Conservation (phyloP, 2,888 invertebrate species). For the Emesis castigata region DNA sequence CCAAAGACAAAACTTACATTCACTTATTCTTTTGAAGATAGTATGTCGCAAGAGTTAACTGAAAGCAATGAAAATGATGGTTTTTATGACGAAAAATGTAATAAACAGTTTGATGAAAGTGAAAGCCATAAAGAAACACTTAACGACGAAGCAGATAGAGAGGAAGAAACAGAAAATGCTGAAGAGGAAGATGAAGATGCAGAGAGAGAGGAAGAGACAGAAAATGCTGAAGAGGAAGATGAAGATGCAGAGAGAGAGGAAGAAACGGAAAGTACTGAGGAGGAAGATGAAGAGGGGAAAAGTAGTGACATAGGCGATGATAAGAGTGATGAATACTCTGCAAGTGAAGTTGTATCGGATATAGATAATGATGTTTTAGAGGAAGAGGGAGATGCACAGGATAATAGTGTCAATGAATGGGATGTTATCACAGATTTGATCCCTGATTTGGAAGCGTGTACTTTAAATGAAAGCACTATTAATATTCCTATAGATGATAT, state of each 20-base stretch:
- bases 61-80: constrained; percentile 29
- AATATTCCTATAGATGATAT: constrained; percentile 46
- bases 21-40: constrained; percentile 39
- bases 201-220: neutral
- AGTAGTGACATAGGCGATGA: constrained; percentile 16
- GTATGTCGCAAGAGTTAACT: constrained; percentile 32
- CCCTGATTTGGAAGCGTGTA: constrained; percentile 39
- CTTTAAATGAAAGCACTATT: constrained; percentile 45
- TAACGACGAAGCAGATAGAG: constrained; percentile 28
- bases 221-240: neutral
- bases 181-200: neutral
- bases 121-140: constrained; percentile 31
- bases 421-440: constrained; percentile 34
- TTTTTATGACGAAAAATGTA: constrained; percentile 18
- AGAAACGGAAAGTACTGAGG: constrained; percentile 7
- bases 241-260: neutral
- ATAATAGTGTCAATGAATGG: constrained; percentile 17
- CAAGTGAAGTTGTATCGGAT: constrained; percentile 50
- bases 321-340: constrained; percentile 39
- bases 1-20: constrained; percentile 26
- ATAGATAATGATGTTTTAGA: constrained; percentile 37
- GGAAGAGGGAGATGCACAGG: constrained; percentile 31
- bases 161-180: constrained; percentile 32
- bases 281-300: neutral
- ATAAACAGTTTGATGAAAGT: constrained; percentile 18